Conservation (phyloP, 2,797 vertebrate species). For the Xenopus petersii region DNA sequence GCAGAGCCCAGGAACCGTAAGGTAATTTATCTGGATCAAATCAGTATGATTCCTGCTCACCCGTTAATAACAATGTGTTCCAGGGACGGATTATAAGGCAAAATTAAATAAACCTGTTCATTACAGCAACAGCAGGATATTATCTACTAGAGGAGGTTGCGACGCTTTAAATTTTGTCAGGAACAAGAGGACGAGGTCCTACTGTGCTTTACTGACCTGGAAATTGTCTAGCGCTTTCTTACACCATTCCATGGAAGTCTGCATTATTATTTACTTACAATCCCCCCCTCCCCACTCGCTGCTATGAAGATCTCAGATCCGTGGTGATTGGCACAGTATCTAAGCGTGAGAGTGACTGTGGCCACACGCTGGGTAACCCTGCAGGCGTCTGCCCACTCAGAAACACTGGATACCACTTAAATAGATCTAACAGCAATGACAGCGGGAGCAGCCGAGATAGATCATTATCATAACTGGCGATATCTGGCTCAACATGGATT, state of each 20-base stretch:
- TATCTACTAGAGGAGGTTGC: conserved; percentile 30
- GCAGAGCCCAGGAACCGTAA: neutral
- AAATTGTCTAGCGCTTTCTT: conserved; percentile 54
- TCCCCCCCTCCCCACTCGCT: neutral
- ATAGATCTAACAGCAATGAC: conserved; percentile 11
- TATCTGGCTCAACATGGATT: conserved; percentile 2
- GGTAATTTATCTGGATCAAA: conserved; percentile 43
- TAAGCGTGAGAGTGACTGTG: conserved; percentile 34
- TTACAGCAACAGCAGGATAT: conserved; percentile 44
- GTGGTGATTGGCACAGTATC: conserved; percentile 32
- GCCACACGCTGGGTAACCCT: conserved; percentile 31
- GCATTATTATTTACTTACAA: conserved; percentile 34
- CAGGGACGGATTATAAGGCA: conserved; percentile 48
- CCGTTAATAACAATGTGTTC: conserved; percentile 45
- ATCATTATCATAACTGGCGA: conserved; percentile 22
- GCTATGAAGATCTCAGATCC: neutral
- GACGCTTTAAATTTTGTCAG: conserved; percentile 40
- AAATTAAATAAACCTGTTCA: conserved; percentile 50
- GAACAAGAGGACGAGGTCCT: conserved; percentile 42
- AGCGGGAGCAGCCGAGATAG: neutral
- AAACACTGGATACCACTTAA: conserved; percentile 5
- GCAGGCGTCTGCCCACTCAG: conserved; percentile 2
- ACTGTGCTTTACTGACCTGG: conserved; percentile 51
- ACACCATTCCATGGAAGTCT: conserved; percentile 46
- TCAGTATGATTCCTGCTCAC: conserved; percentile 29